Evolutionary conservation across 1,140 invertebrate genomes (phyloP), one percentile per base, ranked within the genome.

Genomic region (Scaptomyza pallida): DNA sequence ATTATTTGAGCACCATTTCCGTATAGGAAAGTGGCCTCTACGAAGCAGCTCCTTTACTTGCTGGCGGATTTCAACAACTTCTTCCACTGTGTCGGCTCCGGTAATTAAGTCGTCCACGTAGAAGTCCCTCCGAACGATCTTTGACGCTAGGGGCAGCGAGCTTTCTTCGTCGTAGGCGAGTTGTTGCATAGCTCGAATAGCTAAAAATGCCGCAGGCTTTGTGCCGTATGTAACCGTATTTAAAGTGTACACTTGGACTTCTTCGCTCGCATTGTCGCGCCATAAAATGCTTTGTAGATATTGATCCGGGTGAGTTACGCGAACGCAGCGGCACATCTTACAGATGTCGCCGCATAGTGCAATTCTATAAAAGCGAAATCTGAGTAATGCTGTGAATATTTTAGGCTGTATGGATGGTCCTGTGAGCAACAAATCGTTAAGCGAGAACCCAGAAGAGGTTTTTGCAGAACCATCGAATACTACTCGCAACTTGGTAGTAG

Each of bases 71-170:
- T 44, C 40, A 10, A 62, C 5, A 5, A 44, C 43, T 50, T 90
- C 64, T 35, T 79, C 51, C 16, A 72, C 55, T 9, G 75, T 72
- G 13, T 83, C 52, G 30, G 47, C 62, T 5, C 90, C 90, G 6
- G 85, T 76, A 2, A 91, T 62, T 0, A 90, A 13, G 67, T 93
- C 91, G 63, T 92, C 91, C 3, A 92, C 72, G 48, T 90, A 92
- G 55, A 90, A 90, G 26, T 92, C 81, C 44, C 64, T 54, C 33
- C 17, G 23, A 5, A 86, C 41, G 9, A 72, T 52, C 16, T 17
- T 37, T 35, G 30, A 6, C 2, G 43, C 44, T 10, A 92, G 19
- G 50, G 90, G 79, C 15, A 17, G 35, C 1, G 6, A 35, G 54
- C n/a, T 57, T 75, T 21, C 74, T n/a, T 59, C 74, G 19, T 72